Conservation (phyloP, 2,888 invertebrate genomes). For the Brachypterus glaber region DNA sequence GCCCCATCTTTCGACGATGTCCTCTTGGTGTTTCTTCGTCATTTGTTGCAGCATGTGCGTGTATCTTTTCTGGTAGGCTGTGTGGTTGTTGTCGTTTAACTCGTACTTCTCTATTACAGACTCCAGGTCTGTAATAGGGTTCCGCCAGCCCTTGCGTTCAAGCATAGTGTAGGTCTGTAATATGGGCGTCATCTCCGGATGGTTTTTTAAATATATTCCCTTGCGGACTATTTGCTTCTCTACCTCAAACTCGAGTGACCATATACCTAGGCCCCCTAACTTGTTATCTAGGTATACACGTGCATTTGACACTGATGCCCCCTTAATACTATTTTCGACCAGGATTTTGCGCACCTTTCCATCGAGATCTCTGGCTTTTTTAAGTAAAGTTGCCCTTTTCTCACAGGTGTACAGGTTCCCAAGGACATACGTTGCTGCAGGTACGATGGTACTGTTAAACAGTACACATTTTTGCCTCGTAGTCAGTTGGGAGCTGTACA, state of each 20-base stretch:
- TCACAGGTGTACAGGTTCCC: neutral
- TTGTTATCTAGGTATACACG: neutral
- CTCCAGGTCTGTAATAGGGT: neutral
- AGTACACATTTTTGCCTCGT: constrained; percentile 1
- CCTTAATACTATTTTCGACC: neutral
- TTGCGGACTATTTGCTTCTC: neutral
- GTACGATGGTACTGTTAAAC: too few species aligned
- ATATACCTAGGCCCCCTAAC: neutral
- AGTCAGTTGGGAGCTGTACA: neutral
- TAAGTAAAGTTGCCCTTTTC: neutral
- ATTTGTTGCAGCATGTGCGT: too few species aligned
- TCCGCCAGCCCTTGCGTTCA: neutral
- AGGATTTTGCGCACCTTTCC: neutral
- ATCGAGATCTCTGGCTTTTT: neutral
- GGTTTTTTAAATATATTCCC: neutral
- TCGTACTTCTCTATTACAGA: too few species aligned
- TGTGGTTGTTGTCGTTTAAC: too few species aligned
- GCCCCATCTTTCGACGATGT: too few species aligned
- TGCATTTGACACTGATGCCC: neutral
- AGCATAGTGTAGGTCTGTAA: neutral
- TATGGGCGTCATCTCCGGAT: neutral
- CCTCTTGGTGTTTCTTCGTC: too few species aligned
- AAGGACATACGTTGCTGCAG: too few species aligned
- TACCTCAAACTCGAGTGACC: neutral
- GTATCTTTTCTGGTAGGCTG: too few species aligned